Evolutionary conservation across 2,888 invertebrate genomes (phyloP).

Genomic region (Tolmerus cingulatus): DNA sequence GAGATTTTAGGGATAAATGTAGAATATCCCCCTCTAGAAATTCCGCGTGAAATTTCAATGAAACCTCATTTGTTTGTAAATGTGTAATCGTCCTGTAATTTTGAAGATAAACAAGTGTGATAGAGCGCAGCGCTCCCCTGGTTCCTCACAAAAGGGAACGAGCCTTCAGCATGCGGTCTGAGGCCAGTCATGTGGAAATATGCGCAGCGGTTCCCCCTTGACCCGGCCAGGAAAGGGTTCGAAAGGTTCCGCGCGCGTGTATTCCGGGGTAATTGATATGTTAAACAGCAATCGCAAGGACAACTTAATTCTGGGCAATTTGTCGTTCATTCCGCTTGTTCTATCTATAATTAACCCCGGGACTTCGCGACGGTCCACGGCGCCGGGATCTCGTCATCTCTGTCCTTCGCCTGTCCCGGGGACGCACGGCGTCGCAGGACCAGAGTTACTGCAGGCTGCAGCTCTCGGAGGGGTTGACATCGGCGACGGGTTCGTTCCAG

Average conservation of each 20-base stretch:
- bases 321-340: constrained; percentile 35
- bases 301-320: constrained; percentile 42
- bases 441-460: neutral
- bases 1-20: neutral
- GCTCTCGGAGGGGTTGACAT: constrained; percentile 1
- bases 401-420: neutral
- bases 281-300: constrained; percentile 40
- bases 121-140: neutral
- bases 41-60: neutral
- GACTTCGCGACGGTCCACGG: neutral
- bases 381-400: constrained; percentile 15
- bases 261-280: constrained; percentile 41
- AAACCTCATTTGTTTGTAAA: neutral
- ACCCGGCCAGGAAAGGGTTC: neutral
- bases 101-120: constrained; percentile 12
- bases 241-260: neutral
- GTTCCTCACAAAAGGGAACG: neutral
- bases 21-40: neutral
- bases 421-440: neutral
- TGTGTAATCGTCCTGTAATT: neutral
- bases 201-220: constrained; percentile 12
- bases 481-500: neutral
- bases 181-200: constrained; percentile 34
- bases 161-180: neutral
- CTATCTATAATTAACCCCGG: constrained; percentile 41